These are phyloP conservation scores for Ptyas mucosa DNA, from an alignment of 2,113 vertebrate species.

Conservation along the genomic window DNA sequence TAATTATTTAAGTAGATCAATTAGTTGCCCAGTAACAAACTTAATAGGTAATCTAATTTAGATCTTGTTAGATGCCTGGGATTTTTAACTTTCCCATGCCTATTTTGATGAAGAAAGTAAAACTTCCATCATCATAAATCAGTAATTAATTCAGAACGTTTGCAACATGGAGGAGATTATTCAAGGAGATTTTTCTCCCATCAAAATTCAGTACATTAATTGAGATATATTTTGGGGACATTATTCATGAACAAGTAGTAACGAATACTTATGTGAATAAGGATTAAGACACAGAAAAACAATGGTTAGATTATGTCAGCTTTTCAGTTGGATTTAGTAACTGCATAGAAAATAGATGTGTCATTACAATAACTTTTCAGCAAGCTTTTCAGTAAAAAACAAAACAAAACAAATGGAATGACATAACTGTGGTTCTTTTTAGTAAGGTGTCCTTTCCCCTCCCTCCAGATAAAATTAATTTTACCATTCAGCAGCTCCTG, in stretches of 20 bases:
- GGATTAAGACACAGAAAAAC: background rate
- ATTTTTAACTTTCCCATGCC: background rate
- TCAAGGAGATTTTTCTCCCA: background rate
- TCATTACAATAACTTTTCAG: background rate
- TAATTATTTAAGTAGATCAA: background rate
- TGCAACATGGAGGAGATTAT: background rate
- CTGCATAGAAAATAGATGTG: background rate
- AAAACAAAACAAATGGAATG: background rate
- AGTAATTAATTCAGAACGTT: background rate
- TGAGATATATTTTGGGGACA: background rate
- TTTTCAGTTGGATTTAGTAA: background rate
- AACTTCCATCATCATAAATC: background rate
- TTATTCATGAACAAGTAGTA: background rate
- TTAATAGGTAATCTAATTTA: background rate
- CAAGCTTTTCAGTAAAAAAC: background rate
- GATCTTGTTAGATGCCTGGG: too few relatives aligned
- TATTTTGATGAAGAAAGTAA: background rate
- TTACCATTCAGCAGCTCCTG: background rate
- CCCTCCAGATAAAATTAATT: background rate
- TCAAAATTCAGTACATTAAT: background rate
- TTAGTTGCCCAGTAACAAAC: background rate
- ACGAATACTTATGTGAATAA: background rate
- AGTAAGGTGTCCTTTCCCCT: background rate
- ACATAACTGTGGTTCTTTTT: background rate
- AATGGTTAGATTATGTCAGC: background rate